These are phyloP conservation scores for Ciconia maguari DNA, from an alignment of 2,113 vertebrate genomes.

Conservation along the genomic window DNA sequence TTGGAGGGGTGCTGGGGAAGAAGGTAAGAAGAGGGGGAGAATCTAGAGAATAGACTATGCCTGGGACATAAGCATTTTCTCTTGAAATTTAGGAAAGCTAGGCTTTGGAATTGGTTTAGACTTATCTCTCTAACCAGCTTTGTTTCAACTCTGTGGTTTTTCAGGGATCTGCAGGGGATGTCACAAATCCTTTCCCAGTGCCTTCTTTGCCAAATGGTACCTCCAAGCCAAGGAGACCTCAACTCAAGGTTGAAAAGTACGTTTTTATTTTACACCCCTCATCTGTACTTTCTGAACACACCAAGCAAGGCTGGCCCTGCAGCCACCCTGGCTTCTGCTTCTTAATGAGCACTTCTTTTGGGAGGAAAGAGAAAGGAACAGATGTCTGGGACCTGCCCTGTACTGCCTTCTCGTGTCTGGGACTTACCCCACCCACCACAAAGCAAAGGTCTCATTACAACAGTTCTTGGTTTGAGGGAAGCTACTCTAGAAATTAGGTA, in stretches of 20 bases:
- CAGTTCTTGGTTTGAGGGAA: neutral
- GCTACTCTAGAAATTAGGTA: neutral
- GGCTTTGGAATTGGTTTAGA: neutral
- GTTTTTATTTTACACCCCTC: neutral
- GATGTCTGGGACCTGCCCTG: neutral
- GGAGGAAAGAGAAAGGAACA: neutral
- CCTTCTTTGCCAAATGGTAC: conserved; percentile 76
- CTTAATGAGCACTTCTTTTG: neutral
- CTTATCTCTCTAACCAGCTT: neutral
- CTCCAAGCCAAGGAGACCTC: conserved; percentile 74
- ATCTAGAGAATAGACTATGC: neutral
- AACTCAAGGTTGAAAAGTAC: conserved; percentile 80
- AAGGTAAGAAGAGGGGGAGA: neutral
- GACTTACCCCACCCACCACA: neutral
- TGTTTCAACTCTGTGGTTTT: neutral
- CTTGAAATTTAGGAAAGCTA: neutral
- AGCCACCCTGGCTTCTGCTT: neutral
- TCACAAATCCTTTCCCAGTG: conserved; percentile 65
- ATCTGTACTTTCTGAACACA: neutral
- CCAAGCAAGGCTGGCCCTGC: neutral
- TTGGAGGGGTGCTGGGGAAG: neutral
- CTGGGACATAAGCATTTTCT: neutral
- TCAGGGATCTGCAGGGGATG: conserved; percentile 75
- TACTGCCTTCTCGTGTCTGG: neutral
- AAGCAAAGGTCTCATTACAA: neutral